These are phyloP conservation scores for Ditylenchus dipsaci DNA, from an alignment of 1,140 invertebrate genomes.

Conservation along the genomic window DNA sequence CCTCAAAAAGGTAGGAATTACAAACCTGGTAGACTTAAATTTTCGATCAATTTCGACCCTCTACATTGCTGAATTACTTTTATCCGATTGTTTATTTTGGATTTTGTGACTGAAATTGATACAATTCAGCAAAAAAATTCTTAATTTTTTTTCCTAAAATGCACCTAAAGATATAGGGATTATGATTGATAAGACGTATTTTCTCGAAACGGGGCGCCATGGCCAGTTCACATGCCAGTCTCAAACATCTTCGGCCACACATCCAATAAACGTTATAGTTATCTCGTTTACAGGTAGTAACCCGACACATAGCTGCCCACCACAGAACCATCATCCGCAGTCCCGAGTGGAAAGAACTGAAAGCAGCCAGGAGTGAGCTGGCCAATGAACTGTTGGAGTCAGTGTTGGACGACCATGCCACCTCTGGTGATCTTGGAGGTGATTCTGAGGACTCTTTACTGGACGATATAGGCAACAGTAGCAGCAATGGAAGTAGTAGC, in stretches of 20 bases:
- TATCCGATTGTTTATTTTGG: too few relatives aligned
- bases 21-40: too few relatives aligned
- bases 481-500: slow-evolving; percentile 4
- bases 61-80: too few relatives aligned
- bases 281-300: slow-evolving; percentile 23
- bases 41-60: too few relatives aligned
- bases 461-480: slow-evolving; percentile 1
- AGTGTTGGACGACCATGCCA: slow-evolving; percentile 17
- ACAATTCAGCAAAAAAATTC: too few relatives aligned
- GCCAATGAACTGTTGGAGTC: slow-evolving; percentile 33
- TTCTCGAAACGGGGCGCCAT: too few relatives aligned
- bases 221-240: too few relatives aligned
- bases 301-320: slow-evolving; percentile 17
- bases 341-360: slow-evolving; percentile 32
- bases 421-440: neutral
- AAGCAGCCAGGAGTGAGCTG: slow-evolving; percentile 10
- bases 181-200: too few relatives aligned
- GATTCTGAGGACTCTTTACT: neutral
- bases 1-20: slow-evolving; percentile 25
- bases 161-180: too few relatives aligned
- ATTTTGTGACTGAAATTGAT: too few relatives aligned
- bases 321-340: slow-evolving; percentile 26
- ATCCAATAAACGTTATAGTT: too few relatives aligned
- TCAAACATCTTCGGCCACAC: neutral
- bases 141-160: neutral